phyloP scores from a whole-genome alignment of 2,888 invertebrate species.

The Sinelater perroti region DNA sequence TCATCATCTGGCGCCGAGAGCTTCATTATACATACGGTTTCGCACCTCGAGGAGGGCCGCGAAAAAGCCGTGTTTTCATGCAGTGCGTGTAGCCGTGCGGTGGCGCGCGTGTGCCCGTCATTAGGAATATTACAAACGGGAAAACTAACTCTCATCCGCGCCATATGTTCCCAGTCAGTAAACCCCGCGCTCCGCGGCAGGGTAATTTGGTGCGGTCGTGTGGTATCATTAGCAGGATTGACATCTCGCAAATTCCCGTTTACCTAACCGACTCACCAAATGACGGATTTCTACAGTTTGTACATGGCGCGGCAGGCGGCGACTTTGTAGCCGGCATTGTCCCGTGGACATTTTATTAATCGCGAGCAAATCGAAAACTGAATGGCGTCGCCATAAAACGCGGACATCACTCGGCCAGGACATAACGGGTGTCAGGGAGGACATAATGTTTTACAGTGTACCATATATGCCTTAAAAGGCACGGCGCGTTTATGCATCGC shows the following conservation, averaged over 20 bases:
- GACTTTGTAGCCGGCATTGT: constrained; percentile 24
- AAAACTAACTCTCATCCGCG: constrained; percentile 61
- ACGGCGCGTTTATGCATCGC: constrained; percentile 52
- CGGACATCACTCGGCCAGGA: constrained; percentile 40
- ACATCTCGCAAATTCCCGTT: constrained; percentile 59
- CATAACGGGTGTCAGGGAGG: constrained; percentile 47
- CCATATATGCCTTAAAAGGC: constrained; percentile 52
- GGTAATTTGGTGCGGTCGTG: constrained; percentile 62
- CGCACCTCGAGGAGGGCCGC: constrained; percentile 30
- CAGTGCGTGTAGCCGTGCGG: constrained; percentile 55
- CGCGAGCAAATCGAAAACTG: constrained; percentile 36
- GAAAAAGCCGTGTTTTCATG: constrained; percentile 58
- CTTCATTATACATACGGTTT: constrained; percentile 42
- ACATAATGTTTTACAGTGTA: constrained; percentile 54
- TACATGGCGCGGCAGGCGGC: constrained; percentile 16
- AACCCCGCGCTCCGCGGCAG: constrained; percentile 45
- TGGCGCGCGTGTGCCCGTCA: constrained; percentile 60
- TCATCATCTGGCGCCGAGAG: constrained; percentile 32
- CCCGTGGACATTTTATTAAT: constrained; percentile 32
- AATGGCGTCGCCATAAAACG: constrained; percentile 44
- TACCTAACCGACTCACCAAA: constrained; percentile 49
- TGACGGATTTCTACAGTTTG: constrained; percentile 33
- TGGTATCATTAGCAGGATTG: constrained; percentile 64
- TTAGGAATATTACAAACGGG: constrained; percentile 64
- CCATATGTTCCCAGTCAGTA: constrained; percentile 59